Evolutionary conservation across 2,888 invertebrate genomes (phyloP).

Genomic region (Gastracanthus pulcherrimus): DNA sequence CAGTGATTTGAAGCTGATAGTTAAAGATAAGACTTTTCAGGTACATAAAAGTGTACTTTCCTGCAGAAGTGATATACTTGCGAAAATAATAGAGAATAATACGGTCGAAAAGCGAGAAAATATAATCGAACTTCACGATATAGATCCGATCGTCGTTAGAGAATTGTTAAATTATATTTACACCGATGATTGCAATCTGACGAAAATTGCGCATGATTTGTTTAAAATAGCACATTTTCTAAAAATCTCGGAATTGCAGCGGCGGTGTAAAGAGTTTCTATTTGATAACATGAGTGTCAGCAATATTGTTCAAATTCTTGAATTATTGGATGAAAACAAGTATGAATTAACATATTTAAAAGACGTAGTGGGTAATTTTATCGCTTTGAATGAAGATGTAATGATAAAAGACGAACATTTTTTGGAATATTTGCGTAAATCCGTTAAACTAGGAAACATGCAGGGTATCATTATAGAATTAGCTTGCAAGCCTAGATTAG

Average conservation of each 20-base stretch:
- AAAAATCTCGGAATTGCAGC: background rate
- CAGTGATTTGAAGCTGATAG: background rate
- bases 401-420: background rate
- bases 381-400: background rate
- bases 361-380: background rate
- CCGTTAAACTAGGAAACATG: background rate
- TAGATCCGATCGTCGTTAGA: background rate
- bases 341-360: background rate
- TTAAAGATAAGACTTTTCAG: background rate
- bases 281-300: background rate
- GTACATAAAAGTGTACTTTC: background rate
- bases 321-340: background rate
- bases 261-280: background rate
- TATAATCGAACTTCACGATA: background rate
- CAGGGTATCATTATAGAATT: background rate
- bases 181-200: background rate
- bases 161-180: background rate
- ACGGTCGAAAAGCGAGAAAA: background rate
- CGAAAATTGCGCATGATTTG: background rate
- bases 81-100: background rate
- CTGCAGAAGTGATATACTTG: background rate
- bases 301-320: background rate
- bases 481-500: background rate
- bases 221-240: background rate
- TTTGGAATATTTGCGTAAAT: background rate